A percentile compares a stretch with the other conserved stretches of the same genome.
Conservation (phyloP, 1,140 invertebrate genomes). For the Caligus rogercresseyi region DNA sequence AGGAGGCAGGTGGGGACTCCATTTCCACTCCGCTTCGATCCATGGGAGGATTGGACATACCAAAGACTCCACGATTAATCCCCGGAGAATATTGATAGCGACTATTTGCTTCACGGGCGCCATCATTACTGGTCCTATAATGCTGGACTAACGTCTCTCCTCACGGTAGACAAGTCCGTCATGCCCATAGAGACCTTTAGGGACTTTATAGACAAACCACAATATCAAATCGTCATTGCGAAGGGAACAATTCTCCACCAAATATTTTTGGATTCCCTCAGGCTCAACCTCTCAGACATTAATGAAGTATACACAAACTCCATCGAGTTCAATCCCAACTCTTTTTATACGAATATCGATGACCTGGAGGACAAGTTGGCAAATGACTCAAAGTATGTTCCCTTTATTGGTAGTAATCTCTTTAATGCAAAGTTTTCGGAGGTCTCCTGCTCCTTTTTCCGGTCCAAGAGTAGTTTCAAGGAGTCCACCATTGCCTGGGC, state of each 20-base stretch:
- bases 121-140: neutral
- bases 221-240: neutral
- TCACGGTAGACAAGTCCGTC: neutral
- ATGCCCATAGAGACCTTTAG: neutral
- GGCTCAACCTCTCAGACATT: neutral
- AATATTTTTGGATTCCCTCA: neutral
- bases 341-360: neutral
- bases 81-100: neutral
- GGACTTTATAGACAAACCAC: neutral
- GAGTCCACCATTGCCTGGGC: neutral
- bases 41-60: neutral
- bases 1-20: neutral
- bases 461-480: neutral
- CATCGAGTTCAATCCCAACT: neutral
- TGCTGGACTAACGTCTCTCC: neutral
- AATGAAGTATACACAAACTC: neutral
- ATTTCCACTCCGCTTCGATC: neutral
- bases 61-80: neutral
- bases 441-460: neutral
- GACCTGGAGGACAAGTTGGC: neutral
- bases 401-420: neutral
- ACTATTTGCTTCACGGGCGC: neutral
- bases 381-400: neutral
- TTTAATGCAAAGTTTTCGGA: neutral
- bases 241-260: neutral